A percentile compares a stretch with the other conserved stretches of the same genome.
Evolutionary conservation across 2,797 vertebrate genomes (phyloP).

Genomic region (Valencia hispanica): DNA sequence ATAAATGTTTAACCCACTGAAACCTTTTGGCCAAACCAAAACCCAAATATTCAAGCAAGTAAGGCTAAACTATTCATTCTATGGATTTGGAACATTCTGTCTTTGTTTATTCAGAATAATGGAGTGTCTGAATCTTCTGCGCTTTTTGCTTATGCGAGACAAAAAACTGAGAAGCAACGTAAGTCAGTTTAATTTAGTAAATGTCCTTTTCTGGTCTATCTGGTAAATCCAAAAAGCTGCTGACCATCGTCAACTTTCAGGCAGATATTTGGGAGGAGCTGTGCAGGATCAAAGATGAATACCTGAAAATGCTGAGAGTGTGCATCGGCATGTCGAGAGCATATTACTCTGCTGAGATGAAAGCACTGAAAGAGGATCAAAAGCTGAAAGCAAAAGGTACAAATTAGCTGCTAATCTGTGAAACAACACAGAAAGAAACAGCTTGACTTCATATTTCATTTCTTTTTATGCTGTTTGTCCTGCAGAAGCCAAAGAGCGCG

Average conservation of each 20-base stretch:
- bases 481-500: conserved; percentile 68
- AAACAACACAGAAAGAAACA: not conserved
- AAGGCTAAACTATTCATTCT: not conserved
- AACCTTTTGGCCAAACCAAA: not conserved
- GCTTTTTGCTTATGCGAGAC: conserved; percentile 89
- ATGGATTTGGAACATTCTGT: not conserved
- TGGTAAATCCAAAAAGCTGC: conserved; percentile 10
- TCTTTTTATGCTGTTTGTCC: not conserved
- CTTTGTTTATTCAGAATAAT: conserved; percentile 84
- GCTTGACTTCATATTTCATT: not conserved
- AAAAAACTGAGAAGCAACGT: conserved; percentile 82
- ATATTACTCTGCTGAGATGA: conserved; percentile 89
- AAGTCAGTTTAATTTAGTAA: conserved; percentile 60
- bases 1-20: not conserved
- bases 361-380: conserved; percentile 83
- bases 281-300: conserved; percentile 82
- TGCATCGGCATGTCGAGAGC: conserved; percentile 90
- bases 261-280: conserved; percentile 83
- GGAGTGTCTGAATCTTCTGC: conserved; percentile 91
- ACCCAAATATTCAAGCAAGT: not conserved
- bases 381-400: conserved; percentile 76
- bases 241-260: conserved; percentile 43
- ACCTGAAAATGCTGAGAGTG: conserved; percentile 86
- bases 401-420: conserved; percentile 29
- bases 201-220: not conserved